Percentiles rank a stretch among this genome's conserved stretches.
Evolutionary conservation across 1,140 invertebrate species (phyloP).

Genomic region (Penaeus chinensis): DNA sequence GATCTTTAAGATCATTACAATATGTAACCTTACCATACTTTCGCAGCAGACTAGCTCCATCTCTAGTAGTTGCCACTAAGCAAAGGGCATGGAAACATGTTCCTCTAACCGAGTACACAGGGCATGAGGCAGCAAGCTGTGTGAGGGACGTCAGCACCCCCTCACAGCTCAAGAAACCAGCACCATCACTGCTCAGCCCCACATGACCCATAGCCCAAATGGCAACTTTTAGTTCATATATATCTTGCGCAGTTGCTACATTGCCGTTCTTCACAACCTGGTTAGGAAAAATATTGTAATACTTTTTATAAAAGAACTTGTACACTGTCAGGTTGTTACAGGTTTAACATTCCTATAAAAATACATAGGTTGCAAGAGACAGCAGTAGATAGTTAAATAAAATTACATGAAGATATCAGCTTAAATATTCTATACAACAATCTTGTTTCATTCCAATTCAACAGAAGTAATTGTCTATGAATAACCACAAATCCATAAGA

Average conservation of each 20-base stretch:
- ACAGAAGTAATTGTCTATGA: not conserved
- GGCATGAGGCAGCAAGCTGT: slow-evolving; percentile 79
- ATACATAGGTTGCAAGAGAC: too few species aligned
- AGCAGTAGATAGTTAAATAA: too few species aligned
- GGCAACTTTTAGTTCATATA: slow-evolving; percentile 80
- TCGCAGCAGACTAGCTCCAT: slow-evolving; percentile 76
- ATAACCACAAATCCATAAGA: slow-evolving; percentile 2
- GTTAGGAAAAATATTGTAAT: not conserved
- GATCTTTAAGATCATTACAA: not conserved
- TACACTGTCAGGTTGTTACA: not conserved
- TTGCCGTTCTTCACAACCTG: slow-evolving; percentile 50
- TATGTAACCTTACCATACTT: slow-evolving; percentile 49
- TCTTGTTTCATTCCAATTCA: not conserved
- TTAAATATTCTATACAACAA: not conserved
- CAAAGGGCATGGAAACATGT: slow-evolving; percentile 90
- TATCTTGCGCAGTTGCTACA: slow-evolving; percentile 37
- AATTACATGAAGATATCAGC: too few species aligned
- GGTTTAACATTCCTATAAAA: too few species aligned
- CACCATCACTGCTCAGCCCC: slow-evolving; percentile 79
- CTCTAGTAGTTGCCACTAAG: slow-evolving; percentile 82
- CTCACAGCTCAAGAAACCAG: slow-evolving; percentile 77
- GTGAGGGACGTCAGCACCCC: slow-evolving; percentile 75
- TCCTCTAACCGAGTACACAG: slow-evolving; percentile 87
- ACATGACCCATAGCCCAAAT: slow-evolving; percentile 90
- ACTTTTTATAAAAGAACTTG: not conserved